Evolutionary conservation across 2,113 vertebrate genomes (phyloP).

Genomic region (Phrynocephalus versicolor): DNA sequence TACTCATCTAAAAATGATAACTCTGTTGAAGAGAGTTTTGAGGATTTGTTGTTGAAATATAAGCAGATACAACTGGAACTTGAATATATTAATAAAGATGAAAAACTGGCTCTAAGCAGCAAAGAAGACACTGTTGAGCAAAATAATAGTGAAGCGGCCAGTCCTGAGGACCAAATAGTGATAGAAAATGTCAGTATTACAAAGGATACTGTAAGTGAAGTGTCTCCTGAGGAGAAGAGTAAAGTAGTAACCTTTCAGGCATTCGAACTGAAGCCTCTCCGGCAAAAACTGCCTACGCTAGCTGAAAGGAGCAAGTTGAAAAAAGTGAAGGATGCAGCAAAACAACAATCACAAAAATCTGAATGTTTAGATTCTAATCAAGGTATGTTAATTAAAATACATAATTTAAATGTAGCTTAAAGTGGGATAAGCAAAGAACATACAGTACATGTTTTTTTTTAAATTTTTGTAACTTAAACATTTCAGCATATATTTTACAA

Average conservation of each 20-base stretch:
- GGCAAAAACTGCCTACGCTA: constrained; percentile 86
- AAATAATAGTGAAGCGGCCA: constrained; percentile 49
- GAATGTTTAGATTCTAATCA: constrained; percentile 63
- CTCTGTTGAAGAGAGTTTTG: constrained; percentile 91
- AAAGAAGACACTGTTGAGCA: constrained; percentile 70
- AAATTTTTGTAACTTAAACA: no score
- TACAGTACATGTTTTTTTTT: neutral
- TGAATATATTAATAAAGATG: constrained; percentile 94
- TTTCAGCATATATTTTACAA: no score
- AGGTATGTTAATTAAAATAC: constrained; percentile 56
- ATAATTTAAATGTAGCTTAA: neutral
- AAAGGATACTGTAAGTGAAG: constrained; percentile 65
- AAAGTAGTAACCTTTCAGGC: constrained; percentile 90
- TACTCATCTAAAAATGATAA: constrained; percentile 81
- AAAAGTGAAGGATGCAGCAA: constrained; percentile 78
- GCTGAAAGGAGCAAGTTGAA: constrained; percentile 80
- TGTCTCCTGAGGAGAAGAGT: constrained; percentile 72
- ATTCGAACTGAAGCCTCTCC: constrained; percentile 93
- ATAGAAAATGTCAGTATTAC: constrained; percentile 75
- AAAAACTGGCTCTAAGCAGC: constrained; percentile 86
- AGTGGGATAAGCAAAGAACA: neutral
- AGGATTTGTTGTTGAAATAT: constrained; percentile 94
- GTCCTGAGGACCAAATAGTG: constrained; percentile 67
- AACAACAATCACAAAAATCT: constrained; percentile 66
- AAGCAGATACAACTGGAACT: constrained; percentile 96